Conservation (phyloP, 2,797 vertebrate species). For the Oryzias sinensis region DNA sequence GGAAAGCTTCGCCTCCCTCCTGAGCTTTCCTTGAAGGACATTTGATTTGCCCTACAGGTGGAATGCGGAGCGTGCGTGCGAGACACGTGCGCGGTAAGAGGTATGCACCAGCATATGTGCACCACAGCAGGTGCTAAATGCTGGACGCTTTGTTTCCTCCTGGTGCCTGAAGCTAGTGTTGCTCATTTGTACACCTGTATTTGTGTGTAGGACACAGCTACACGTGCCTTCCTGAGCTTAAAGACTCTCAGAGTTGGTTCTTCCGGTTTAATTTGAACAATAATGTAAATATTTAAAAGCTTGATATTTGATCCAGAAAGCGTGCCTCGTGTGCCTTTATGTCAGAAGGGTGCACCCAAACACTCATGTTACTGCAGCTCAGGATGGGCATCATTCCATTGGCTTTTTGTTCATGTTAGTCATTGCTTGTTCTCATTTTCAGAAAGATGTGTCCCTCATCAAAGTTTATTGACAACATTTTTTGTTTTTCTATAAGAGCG, state of each 20-base stretch:
- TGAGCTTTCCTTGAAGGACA: slow-evolving; percentile 17
- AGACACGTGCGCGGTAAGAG: slow-evolving; percentile 25
- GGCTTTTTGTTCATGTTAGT: slow-evolving; percentile 1
- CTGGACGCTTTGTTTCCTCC: slow-evolving; percentile 38
- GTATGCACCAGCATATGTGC: slow-evolving; percentile 12
- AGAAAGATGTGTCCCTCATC: no score
- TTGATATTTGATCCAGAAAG: slow-evolving; percentile 63
- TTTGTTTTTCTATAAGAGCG: no score
- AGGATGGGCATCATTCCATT: slow-evolving; percentile 7
- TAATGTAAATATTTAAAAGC: slow-evolving; percentile 67
- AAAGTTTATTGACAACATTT: no score
- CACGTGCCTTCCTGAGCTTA: slow-evolving; percentile 22
- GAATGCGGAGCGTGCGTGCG: slow-evolving; percentile 10
- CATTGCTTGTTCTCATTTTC: no score
- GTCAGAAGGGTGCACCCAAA: slow-evolving; percentile 33
- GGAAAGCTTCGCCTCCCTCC: slow-evolving; percentile 1
- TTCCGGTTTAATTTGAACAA: slow-evolving; percentile 7
- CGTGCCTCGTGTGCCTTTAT: slow-evolving; percentile 36
- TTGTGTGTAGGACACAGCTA: neutral
- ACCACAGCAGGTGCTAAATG: slow-evolving; percentile 58
- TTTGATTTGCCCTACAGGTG: slow-evolving; percentile 49
- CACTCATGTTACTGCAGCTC: slow-evolving; percentile 27
- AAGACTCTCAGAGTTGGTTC: slow-evolving; percentile 24
- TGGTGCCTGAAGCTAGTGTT: slow-evolving; percentile 42
- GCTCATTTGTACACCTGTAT: slow-evolving; percentile 9